Conservation (phyloP, 2,113 vertebrate species). For the Daphoenositta chrysoptera region DNA sequence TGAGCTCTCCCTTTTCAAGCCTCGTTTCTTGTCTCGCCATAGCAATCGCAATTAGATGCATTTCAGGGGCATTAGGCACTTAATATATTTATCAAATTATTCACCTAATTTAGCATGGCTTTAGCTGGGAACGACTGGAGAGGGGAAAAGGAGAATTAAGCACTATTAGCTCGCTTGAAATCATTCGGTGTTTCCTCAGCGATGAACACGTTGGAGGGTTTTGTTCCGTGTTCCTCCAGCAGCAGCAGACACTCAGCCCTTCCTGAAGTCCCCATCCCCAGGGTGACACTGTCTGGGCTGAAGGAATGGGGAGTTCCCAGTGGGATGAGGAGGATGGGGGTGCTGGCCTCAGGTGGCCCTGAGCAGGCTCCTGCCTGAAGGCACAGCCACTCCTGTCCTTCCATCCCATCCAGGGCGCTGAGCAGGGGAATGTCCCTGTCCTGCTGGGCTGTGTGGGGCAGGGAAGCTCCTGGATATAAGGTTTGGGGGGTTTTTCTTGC, state of each 20-base stretch:
- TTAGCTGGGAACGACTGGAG: not conserved
- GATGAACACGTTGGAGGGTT: not conserved
- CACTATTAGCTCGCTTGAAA: not conserved
- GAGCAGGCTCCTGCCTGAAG: not conserved
- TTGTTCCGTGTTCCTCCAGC: not conserved
- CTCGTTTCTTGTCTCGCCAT: constrained; percentile 20
- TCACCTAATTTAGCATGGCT: constrained; percentile 9
- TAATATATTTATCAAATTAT: constrained; percentile 60
- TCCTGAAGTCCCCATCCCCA: not conserved
- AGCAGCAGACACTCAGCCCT: not conserved
- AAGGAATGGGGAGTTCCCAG: not conserved
- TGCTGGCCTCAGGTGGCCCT: not conserved
- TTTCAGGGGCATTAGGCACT: constrained; percentile 53
- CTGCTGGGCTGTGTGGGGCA: not conserved
- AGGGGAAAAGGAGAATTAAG: constrained; percentile 2
- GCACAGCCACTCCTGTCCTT: rapidly evolving
- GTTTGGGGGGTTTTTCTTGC: not conserved
- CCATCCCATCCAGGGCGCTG: not conserved
- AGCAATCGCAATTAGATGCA: constrained; percentile 49
- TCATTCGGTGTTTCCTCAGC: not conserved
- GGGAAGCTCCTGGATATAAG: rapidly evolving
- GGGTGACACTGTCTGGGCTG: not conserved
- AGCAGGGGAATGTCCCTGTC: rapidly evolving
- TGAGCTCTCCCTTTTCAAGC: not conserved
- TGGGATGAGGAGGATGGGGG: not conserved